phyloP scores from a whole-genome alignment of 1,140 invertebrate species.

The Eubasilissa regina region DNA sequence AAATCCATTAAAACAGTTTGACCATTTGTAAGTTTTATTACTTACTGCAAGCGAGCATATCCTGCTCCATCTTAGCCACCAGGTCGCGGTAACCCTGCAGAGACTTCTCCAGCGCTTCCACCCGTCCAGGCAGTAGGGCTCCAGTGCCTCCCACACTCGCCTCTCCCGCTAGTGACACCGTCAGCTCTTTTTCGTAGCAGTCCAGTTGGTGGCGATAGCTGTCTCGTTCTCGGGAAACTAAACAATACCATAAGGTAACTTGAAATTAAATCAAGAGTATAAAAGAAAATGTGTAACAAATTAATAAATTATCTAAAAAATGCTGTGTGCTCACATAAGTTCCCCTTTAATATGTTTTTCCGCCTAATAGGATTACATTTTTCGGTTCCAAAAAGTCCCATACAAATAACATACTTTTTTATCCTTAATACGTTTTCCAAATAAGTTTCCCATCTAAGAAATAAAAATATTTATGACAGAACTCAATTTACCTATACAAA shows the following conservation, averaged over 20 bases:
- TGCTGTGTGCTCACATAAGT: no score
- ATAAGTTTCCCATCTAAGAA: no score
- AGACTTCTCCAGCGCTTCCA: slow-evolving; percentile 78
- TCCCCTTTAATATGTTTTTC: no score
- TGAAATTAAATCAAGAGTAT: background rate
- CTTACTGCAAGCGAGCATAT: slow-evolving; percentile 68
- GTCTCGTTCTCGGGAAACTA: slow-evolving; percentile 83
- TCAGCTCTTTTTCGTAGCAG: slow-evolving; percentile 87
- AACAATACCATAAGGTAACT: background rate
- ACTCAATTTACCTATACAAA: no score
- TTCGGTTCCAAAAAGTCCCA: no score
- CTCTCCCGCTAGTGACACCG: slow-evolving; percentile 69
- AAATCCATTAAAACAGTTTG: background rate
- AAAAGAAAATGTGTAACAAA: no score
- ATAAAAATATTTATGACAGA: no score
- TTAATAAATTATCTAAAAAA: no score
- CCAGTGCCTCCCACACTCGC: slow-evolving; percentile 62
- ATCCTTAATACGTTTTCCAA: no score
- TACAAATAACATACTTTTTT: no score
- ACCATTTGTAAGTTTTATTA: background rate
- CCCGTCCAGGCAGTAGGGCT: slow-evolving; percentile 70
- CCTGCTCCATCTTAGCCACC: slow-evolving; percentile 78
- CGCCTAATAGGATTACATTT: no score
- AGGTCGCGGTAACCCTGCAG: slow-evolving; percentile 80
- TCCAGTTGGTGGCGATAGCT: slow-evolving; percentile 83